Conservation (phyloP, 2,888 invertebrate genomes). For the Melieria omissa region DNA sequence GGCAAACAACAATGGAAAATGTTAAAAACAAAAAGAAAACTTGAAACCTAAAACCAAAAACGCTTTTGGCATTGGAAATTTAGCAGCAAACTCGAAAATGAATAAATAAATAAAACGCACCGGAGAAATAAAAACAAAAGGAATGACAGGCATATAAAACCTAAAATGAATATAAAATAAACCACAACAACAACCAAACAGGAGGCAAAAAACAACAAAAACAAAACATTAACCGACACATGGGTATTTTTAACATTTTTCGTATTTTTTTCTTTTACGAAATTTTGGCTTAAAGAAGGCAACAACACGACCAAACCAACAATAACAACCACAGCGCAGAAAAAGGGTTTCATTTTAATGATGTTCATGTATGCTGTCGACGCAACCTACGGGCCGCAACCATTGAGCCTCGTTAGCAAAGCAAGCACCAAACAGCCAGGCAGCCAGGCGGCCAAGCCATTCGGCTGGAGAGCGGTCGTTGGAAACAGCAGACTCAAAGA, state of each 20-base stretch:
- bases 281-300: too few relatives aligned
- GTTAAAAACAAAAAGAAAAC: constrained; percentile 26
- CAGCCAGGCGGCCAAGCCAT: too few relatives aligned
- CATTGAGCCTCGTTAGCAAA: constrained; percentile 35
- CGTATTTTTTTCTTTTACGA: too few relatives aligned
- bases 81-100: constrained; percentile 14
- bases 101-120: constrained; percentile 18
- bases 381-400: neutral
- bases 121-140: constrained; percentile 21
- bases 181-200: constrained; percentile 20
- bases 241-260: neutral
- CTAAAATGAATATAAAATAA: constrained; percentile 35
- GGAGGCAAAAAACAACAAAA: constrained; percentile 9
- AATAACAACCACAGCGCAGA: constrained; percentile 26
- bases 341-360: constrained; percentile 30
- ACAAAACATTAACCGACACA: constrained; percentile 20
- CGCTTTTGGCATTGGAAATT: constrained; percentile 46
- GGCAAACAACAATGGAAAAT: neutral
- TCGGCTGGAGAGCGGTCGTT: too few relatives aligned
- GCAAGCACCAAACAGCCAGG: neutral
- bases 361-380: constrained; percentile 25
- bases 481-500: too few relatives aligned
- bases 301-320: constrained; percentile 8
- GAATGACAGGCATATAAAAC: constrained; percentile 22
- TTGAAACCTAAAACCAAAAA: constrained; percentile 49